Evolutionary conservation across 92 coral and sea anemone genomes (phyloP).

Genomic region (Heteractis magnifica): DNA sequence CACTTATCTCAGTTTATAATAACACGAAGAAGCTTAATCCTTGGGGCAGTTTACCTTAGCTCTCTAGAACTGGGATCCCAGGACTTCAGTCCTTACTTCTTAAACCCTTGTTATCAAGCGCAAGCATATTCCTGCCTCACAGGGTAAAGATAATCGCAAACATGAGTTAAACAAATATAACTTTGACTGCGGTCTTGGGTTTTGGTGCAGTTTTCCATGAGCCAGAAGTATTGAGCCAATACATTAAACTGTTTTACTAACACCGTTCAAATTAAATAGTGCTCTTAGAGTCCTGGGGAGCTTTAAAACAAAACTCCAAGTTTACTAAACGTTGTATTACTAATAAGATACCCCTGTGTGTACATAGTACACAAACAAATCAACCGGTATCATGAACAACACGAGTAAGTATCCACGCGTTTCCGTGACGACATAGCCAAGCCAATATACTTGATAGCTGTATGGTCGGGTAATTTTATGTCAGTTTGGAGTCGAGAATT

Average conservation of each 20-base stretch:
- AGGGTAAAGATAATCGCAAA: background rate
- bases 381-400: background rate
- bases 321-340: background rate
- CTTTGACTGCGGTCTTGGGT: background rate
- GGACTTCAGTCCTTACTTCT: background rate
- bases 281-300: background rate
- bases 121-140: background rate
- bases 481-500: background rate
- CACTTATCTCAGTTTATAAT: background rate
- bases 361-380: background rate
- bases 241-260: background rate
- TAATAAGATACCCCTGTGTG: background rate
- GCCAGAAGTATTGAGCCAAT: background rate
- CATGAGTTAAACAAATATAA: background rate
- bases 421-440: background rate
- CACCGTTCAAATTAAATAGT: background rate
- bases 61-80: background rate
- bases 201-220: background rate
- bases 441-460: conserved; percentile 9
- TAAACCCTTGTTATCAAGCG: background rate
- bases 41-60: background rate
- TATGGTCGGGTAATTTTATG: conserved; percentile 10
- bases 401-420: background rate
- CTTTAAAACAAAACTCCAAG: background rate
- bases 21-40: background rate